phyloP scores from a whole-genome alignment of 2,797 vertebrate species.

The Huso huso region DNA sequence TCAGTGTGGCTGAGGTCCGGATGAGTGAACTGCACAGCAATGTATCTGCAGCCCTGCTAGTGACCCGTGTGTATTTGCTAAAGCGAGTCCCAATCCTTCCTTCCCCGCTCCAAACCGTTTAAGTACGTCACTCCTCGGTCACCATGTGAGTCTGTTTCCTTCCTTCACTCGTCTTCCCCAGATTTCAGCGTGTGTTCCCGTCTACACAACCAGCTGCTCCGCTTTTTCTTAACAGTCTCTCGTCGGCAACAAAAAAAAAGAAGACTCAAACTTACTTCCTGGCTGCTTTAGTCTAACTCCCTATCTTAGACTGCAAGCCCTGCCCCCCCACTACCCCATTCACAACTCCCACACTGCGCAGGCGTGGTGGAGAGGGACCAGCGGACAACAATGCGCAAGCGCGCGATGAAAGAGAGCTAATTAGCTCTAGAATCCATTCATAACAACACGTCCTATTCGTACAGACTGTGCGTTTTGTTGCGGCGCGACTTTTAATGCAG shows the following conservation, averaged over 20 bases:
- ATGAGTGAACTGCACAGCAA: slow-evolving; percentile 34
- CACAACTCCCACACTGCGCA: slow-evolving; percentile 63
- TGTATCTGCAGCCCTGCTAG: slow-evolving; percentile 31
- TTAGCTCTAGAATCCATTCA: not conserved
- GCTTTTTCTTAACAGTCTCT: slow-evolving; percentile 9
- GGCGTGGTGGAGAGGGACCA: slow-evolving; percentile 1
- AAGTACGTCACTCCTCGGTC: too few relatives aligned
- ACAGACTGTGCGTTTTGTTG: not conserved
- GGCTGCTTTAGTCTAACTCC: slow-evolving; percentile 60
- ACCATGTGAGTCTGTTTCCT: slow-evolving; percentile 9
- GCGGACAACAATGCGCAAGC: not conserved
- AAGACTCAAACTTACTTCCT: slow-evolving; percentile 57
- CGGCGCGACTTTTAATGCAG: not conserved
- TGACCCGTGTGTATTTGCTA: slow-evolving; percentile 38
- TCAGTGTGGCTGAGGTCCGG: slow-evolving; percentile 20
- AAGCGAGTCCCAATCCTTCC: slow-evolving; percentile 29
- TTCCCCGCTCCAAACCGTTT: slow-evolving; percentile 13
- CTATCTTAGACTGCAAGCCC: slow-evolving; percentile 67
- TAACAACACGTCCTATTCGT: not conserved
- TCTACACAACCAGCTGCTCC: slow-evolving; percentile 39
- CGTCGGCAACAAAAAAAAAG: not conserved
- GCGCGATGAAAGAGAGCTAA: too few relatives aligned
- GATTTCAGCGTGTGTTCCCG: slow-evolving; percentile 33
- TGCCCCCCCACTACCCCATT: slow-evolving; percentile 57
- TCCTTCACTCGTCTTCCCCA: not conserved